Evolutionary conservation across 2,888 invertebrate species (phyloP).

Genomic region (Molorchus minor): DNA sequence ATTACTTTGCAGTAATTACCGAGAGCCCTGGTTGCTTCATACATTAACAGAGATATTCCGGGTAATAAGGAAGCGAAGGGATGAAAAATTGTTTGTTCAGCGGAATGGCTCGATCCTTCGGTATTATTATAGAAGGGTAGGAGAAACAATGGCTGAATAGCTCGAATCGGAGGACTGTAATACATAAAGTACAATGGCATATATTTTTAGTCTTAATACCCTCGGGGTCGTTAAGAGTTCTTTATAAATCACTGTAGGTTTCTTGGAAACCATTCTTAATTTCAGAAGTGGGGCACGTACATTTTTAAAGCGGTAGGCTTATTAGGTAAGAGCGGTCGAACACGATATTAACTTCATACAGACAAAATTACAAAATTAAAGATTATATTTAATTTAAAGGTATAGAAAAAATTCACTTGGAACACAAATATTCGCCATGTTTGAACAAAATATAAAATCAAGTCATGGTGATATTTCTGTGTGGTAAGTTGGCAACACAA

Average conservation of each 20-base stretch:
- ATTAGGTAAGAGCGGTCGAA: too few species aligned
- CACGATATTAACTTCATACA: too few species aligned
- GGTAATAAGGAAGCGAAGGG: conserved; percentile 30
- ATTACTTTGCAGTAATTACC: conserved; percentile 29
- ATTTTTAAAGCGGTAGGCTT: too few species aligned
- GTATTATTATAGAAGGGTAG: conserved; percentile 27
- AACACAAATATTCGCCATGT: too few species aligned
- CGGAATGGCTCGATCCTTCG: conserved; percentile 30
- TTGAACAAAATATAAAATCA: too few species aligned
- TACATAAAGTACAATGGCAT: conserved; percentile 19
- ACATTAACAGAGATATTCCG: conserved; percentile 22
- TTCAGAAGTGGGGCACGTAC: too few species aligned
- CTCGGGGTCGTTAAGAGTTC: not conserved
- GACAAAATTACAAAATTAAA: too few species aligned
- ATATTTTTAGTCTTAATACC: conserved; percentile 14
- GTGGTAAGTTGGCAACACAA: too few species aligned
- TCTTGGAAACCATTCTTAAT: too few species aligned
- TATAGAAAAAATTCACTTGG: too few species aligned
- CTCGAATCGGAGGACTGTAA: conserved; percentile 28
- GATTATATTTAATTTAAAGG: too few species aligned
- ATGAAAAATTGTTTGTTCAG: conserved; percentile 33
- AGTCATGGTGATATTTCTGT: too few species aligned
- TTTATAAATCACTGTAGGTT: conserved; percentile 16
- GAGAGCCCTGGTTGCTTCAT: conserved; percentile 9
- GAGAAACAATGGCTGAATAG: conserved; percentile 23